phyloP scores from a whole-genome alignment of 1,140 invertebrate species.

The Aphis gossypii region DNA sequence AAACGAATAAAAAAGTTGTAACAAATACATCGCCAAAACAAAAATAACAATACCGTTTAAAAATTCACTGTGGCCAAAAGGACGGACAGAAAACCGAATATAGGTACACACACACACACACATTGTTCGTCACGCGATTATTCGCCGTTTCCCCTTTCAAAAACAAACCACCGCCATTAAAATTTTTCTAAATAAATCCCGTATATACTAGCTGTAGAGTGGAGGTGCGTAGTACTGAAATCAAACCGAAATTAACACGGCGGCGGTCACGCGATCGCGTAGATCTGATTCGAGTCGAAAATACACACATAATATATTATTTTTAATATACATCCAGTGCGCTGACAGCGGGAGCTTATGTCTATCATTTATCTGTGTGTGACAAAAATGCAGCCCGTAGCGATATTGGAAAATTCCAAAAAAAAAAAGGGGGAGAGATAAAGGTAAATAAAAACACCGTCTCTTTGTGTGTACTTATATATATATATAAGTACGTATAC shows the following conservation, averaged over 20 bases:
- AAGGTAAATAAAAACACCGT: slow-evolving; percentile 26
- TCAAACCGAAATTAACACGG: neutral
- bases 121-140: neutral
- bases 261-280: neutral
- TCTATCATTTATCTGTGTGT: neutral
- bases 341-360: neutral
- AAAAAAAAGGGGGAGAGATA: neutral
- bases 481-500: neutral
- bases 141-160: slow-evolving; percentile 1
- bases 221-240: neutral
- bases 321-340: neutral
- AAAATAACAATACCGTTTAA: neutral
- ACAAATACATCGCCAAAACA: slow-evolving; percentile 16
- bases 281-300: neutral
- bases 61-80: neutral
- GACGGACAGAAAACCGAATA: neutral
- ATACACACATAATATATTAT: neutral
- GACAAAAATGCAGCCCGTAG: neutral
- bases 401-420: slow-evolving; percentile 21
- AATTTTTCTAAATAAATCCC: neutral
- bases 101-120: neutral
- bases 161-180: neutral
- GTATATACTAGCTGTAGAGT: neutral
- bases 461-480: neutral
- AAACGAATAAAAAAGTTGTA: neutral